Evolutionary conservation across 1,140 invertebrate genomes (phyloP).

Genomic region (Drosophila hydei): DNA sequence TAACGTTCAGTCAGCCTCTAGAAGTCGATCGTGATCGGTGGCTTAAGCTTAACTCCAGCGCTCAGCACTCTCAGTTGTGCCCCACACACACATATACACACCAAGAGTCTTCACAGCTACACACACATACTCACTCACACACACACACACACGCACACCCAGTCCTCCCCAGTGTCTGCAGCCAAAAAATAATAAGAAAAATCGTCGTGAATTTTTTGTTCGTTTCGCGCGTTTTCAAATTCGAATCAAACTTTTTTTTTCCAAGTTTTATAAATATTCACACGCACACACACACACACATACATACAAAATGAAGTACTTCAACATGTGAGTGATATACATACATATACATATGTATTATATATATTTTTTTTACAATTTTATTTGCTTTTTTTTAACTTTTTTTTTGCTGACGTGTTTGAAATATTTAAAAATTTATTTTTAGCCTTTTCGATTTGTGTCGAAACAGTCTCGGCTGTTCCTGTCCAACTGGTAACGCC

Average conservation of each 20-base stretch:
- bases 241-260: conserved; percentile 33
- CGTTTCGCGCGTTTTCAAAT: conserved; percentile 48
- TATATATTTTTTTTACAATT: conserved; percentile 7
- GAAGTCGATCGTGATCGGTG: conserved; percentile 81
- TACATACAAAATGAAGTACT: conserved; percentile 79
- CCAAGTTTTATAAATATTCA: conserved; percentile 35
- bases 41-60: conserved; percentile 28
- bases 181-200: background rate
- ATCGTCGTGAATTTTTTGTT: conserved; percentile 36
- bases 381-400: conserved; percentile 3
- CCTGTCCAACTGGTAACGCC: background rate
- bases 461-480: background rate
- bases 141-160: conserved; percentile 9
- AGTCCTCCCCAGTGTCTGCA: conserved; percentile 33
- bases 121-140: conserved; percentile 9
- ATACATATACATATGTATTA: conserved; percentile 25
- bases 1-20: conserved; percentile 81
- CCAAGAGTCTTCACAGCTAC: conserved; percentile 4
- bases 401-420: conserved; percentile 39
- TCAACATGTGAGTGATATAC: conserved; percentile 78
- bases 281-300: conserved; percentile 43
- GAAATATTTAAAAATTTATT: conserved; percentile 6
- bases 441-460: background rate
- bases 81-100: background rate
- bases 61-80: conserved; percentile 31